Conservation (phyloP, 53 echinoderm and acorn worm species). For the Paelopatides confundens region DNA sequence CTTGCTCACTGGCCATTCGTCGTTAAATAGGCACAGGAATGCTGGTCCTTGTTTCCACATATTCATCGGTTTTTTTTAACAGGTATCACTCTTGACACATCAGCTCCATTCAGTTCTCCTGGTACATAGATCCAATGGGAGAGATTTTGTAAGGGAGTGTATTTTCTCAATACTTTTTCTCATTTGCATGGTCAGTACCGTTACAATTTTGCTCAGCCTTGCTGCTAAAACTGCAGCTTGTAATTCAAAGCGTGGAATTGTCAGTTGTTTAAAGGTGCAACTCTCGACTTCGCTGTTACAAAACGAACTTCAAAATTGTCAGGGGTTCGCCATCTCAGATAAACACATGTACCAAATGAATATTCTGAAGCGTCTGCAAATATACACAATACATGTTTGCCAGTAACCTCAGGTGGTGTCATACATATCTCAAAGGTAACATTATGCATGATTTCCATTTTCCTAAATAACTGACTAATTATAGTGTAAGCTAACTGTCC, state of each 20-base stretch:
- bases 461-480: too few species aligned
- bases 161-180: too few species aligned
- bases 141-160: conserved; percentile 59
- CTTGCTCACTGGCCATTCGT: background rate
- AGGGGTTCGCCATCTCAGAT: conserved; percentile 59
- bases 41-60: conserved; percentile 8
- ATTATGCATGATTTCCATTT: too few species aligned
- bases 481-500: too few species aligned
- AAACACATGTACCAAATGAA: conserved; percentile 64
- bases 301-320: conserved; percentile 29
- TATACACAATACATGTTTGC: too few species aligned
- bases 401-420: too few species aligned
- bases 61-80: background rate
- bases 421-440: too few species aligned
- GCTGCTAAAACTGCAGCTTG: conserved; percentile 28
- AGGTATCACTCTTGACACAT: conserved; percentile 30
- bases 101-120: background rate
- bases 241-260: conserved; percentile 25
- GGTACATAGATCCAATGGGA: conserved; percentile 57
- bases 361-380: conserved; percentile 74
- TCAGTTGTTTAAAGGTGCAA: conserved; percentile 26
- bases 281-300: conserved; percentile 47
- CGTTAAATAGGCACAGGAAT: background rate
- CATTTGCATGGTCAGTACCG: too few species aligned
- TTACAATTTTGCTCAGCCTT: background rate